phyloP scores from a whole-genome alignment of 2,113 vertebrate genomes.

The Brachypteracias leptosomus region DNA sequence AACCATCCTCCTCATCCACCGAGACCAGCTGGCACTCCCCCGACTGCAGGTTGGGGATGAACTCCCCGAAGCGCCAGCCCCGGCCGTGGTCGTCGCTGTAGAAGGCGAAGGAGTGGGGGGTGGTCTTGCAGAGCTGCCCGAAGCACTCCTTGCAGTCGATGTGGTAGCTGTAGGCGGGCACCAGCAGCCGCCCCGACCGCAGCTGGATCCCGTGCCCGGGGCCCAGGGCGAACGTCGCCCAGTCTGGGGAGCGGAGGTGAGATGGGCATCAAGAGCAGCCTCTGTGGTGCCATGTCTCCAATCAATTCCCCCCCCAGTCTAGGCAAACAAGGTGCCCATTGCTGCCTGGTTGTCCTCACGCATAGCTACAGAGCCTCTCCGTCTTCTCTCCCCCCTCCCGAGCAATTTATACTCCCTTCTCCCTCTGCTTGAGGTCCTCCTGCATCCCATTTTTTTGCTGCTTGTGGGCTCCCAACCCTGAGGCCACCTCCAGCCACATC shows the following conservation, averaged over 20 bases:
- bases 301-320: background rate
- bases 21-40: slow-evolving; percentile 93
- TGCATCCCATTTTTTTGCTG: background rate
- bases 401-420: too few relatives aligned
- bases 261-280: background rate
- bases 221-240: slow-evolving; percentile 93
- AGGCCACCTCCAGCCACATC: background rate
- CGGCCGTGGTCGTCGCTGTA: slow-evolving; percentile 90
- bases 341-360: background rate
- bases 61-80: slow-evolving; percentile 83
- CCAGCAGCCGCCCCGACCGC: slow-evolving; percentile 85
- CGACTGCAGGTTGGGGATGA: slow-evolving; percentile 83
- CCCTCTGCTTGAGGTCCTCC: background rate
- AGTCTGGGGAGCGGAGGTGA: slow-evolving; percentile 72
- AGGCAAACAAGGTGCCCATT: background rate
- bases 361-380: background rate
- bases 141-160: slow-evolving; percentile 90
- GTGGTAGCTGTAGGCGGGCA: slow-evolving; percentile 91
- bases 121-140: slow-evolving; percentile 85
- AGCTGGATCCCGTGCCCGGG: slow-evolving; percentile 93
- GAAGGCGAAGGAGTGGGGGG: slow-evolving; percentile 87
- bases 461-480: rapidly evolving
- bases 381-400: background rate
- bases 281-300: background rate
- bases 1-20: slow-evolving; percentile 82